phyloP scores from a whole-genome alignment of 1,140 invertebrate species.

The Hyphantria cunea region DNA sequence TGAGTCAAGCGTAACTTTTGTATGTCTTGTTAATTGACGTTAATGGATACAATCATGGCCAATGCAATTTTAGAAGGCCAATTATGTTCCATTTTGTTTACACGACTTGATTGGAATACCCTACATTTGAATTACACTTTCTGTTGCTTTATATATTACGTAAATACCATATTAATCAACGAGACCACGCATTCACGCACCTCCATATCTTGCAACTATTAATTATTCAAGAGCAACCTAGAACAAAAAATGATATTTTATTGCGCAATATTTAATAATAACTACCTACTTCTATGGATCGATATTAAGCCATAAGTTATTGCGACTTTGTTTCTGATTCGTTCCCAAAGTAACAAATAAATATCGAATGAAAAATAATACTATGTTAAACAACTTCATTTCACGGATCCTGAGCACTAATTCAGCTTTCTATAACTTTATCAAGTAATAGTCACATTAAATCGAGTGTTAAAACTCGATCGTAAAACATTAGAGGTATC shows the following conservation, averaged over 20 bases:
- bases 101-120: constrained; percentile 20
- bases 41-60: constrained; percentile 28
- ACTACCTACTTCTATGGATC: no score
- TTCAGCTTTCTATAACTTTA: no score
- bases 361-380: no score
- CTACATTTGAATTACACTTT: constrained; percentile 21
- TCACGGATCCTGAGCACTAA: no score
- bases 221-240: background rate
- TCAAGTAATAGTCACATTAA: background rate
- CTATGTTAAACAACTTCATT: no score
- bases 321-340: no score
- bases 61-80: constrained; percentile 30
- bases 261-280: no score
- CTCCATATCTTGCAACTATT: background rate
- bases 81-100: constrained; percentile 26
- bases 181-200: background rate
- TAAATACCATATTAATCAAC: constrained; percentile 3
- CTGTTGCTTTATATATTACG: constrained; percentile 13
- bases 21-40: constrained; percentile 27
- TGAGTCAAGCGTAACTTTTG: constrained; percentile 23
- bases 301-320: no score
- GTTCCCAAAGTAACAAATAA: no score
- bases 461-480: constrained; percentile 31
- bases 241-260: no score
- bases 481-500: constrained; percentile 39